phyloP scores from a whole-genome alignment of 2,113 vertebrate species.

The Platysteira castanea region DNA sequence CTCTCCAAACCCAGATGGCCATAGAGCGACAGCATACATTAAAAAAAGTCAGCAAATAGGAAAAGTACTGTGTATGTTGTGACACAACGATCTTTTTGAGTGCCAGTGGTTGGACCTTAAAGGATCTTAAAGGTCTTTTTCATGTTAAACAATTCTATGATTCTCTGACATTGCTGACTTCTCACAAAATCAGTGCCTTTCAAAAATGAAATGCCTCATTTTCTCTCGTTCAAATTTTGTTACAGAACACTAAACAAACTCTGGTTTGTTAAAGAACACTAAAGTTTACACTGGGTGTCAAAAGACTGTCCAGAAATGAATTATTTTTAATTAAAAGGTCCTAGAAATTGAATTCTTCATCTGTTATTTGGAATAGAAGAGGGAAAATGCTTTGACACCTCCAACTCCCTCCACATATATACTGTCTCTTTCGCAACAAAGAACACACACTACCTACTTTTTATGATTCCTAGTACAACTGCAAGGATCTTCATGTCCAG shows the following conservation, averaged over 20 bases:
- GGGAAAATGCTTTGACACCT: background rate
- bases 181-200: background rate
- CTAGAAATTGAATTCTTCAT: background rate
- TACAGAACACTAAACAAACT: background rate
- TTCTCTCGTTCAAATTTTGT: background rate
- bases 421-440: background rate
- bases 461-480: background rate
- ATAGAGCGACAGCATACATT: background rate
- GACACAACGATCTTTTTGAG: background rate
- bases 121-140: background rate
- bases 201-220: background rate
- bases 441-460: background rate
- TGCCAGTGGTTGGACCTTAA: fast-evolving
- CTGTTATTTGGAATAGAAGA: background rate
- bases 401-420: background rate
- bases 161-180: background rate
- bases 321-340: background rate
- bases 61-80: background rate
- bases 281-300: background rate
- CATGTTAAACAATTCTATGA: background rate
- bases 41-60: background rate
- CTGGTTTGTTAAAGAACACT: background rate
- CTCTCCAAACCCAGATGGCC: background rate
- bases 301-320: background rate
- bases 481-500: background rate